A percentile compares a stretch with the other conserved stretches of the same genome.
phyloP scores from a whole-genome alignment of 1,140 invertebrate genomes.

The Plodia interpunctella region DNA sequence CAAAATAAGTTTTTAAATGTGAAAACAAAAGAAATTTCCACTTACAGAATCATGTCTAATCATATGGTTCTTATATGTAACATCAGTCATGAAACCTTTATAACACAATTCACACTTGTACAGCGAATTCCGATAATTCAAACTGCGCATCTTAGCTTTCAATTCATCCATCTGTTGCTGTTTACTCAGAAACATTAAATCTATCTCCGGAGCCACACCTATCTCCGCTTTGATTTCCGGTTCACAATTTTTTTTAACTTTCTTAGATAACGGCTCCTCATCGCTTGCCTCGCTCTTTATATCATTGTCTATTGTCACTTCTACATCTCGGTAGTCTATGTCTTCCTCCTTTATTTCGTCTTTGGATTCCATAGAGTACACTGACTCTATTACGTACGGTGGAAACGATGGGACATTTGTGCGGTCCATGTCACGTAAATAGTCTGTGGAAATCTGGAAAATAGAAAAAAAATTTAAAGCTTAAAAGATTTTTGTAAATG shows the following conservation, averaged over 20 bases:
- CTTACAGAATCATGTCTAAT: slow-evolving; percentile 44
- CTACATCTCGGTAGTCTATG: neutral
- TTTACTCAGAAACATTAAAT: slow-evolving; percentile 33
- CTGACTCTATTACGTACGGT: neutral
- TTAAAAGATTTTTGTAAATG: too few relatives aligned
- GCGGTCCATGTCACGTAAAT: slow-evolving; percentile 20
- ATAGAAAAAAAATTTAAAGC: neutral
- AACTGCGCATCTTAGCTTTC: slow-evolving; percentile 27
- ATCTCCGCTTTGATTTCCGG: slow-evolving; percentile 36
- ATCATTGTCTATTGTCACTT: neutral
- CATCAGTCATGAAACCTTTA: slow-evolving; percentile 44
- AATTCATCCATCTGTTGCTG: slow-evolving; percentile 42
- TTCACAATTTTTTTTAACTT: slow-evolving; percentile 11
- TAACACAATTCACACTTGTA: slow-evolving; percentile 57
- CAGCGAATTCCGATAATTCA: slow-evolving; percentile 44
- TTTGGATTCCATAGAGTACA: neutral
- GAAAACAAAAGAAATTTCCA: slow-evolving; percentile 6
- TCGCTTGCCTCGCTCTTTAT: slow-evolving; percentile 13
- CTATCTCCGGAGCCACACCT: slow-evolving; percentile 5
- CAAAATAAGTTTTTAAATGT: neutral
- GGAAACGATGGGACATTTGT: neutral
- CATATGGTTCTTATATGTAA: slow-evolving; percentile 50
- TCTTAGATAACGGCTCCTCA: slow-evolving; percentile 23
- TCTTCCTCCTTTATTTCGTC: slow-evolving; percentile 2
- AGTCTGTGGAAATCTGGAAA: slow-evolving; percentile 28